Evolutionary conservation across 2,888 invertebrate genomes (phyloP).

Genomic region (Archips xylosteana): DNA sequence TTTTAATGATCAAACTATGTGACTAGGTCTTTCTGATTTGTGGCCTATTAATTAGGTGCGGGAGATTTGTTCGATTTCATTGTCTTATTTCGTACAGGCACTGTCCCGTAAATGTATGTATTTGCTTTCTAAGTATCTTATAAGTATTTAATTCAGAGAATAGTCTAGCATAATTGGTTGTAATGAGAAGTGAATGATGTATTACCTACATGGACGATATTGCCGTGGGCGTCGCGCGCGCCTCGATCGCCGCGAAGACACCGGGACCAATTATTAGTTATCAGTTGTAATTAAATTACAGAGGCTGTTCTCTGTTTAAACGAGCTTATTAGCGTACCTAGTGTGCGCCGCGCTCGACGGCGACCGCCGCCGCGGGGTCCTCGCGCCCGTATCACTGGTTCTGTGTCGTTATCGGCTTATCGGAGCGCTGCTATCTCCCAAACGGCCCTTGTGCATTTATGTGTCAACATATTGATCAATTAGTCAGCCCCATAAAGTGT

Average conservation of each 20-base stretch:
- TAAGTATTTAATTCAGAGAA: background rate
- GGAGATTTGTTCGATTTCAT: no score
- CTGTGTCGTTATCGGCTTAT: constrained; percentile 15
- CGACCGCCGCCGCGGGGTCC: no score
- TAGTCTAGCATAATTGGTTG: background rate
- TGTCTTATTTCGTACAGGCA: no score
- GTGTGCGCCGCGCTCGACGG: background rate
- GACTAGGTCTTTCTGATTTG: no score
- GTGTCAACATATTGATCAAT: constrained; percentile 6
- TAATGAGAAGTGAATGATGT: no score
- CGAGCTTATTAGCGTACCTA: background rate
- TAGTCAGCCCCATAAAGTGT: background rate
- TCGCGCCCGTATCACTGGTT: no score
- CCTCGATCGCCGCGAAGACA: background rate
- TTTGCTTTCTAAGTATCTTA: no score
- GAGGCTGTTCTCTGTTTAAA: constrained; percentile 11
- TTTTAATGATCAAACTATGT: no score
- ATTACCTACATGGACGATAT: background rate
- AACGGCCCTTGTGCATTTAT: constrained; percentile 29
- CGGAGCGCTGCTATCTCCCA: background rate
- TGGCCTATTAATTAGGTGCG: no score
- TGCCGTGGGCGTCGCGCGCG: background rate
- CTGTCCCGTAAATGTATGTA: no score
- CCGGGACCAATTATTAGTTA: constrained; percentile 24
- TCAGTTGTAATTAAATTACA: constrained; percentile 27